Base-by-base conservation (phyloP, 1,140 invertebrate species). In the Danaus plexippus region DNA sequence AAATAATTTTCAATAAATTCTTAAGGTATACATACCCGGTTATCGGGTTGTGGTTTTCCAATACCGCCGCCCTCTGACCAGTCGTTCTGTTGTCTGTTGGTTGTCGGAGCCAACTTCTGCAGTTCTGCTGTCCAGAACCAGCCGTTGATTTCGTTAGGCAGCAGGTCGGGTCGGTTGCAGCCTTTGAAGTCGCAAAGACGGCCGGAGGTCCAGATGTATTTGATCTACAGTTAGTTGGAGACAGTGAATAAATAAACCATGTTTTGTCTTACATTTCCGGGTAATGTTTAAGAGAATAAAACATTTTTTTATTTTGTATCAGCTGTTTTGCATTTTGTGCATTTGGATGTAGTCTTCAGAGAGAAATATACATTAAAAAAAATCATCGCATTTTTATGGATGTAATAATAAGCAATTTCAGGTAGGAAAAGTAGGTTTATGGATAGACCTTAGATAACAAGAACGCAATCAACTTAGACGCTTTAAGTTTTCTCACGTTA, bases 121-220 rank as follows among this genome's bases (percentile, higher is more conserved):
- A 94, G 88, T 59, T 92, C 93, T 6, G 93, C 93, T 11, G 94
- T 94, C 94, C 94, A 95, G 89, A 95, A 95, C 94, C 94, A 95
- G 11, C 94, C 94, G 65, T 95, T 95, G 49, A 94, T 83, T 40
- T 91, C 88, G n/a, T 91, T 88, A 9, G 94, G 94, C 63, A 93
- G 90, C 48, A 95, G 87, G 75, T 95, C 93, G 11, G 93, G 90
- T 58, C 93, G 90, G 64, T 94, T 92, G 69, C 93, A 95, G 46
- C 94, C 94, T 75, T 94, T 92, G 89, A 95, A 95, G 80, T 95
- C 94, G 71, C 94, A 95, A 12, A 94, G 84, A 54, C 94, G 92
- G 56, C 94, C 94, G 13, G 93, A 94, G n/a, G 94, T 95, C 94
- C 94, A 95, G 63, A 94, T 94, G 75, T 94, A 95, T 86, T 94